Evolutionary conservation across 2,888 invertebrate genomes (phyloP), one percentile per base, ranked within the genome.

Genomic region (Cenopis cana): DNA sequence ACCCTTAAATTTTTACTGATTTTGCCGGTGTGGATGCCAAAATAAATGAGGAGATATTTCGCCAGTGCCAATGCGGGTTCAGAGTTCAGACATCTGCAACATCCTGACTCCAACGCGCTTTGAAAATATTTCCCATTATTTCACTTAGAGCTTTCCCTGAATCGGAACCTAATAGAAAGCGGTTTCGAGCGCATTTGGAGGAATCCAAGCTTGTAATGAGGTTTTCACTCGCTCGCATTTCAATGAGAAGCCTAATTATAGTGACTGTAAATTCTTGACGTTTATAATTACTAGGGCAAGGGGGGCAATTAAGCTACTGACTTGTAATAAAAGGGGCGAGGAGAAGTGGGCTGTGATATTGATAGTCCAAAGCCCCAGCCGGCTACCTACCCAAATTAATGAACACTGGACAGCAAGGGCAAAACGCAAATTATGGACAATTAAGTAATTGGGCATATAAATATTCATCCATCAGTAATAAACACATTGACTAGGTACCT

Each of bases 181-280:
- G 61, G 67, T 71, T 71, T 41, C 49, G 46, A 71, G 55, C 67
- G 71, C 71, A 71, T 71, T 71, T 61, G 50, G 60, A 71, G 71
- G 71, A 67, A 67, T 38, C 71, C 67, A 49, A 67, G 66, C 71
- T 67, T 71, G 67, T 67, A 71, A 71, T 71, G 66, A 71, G 71
- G 54, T 71, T 71, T 71, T 71, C 61, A 71, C 61, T 71, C 70
- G 66, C 66, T 71, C 71, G 60, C 66, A 71, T 67, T 67, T 71
- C 61, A 66, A 67, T 71, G 66, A 60, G 46, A 20, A 61, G 38
- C 49, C 71, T 71, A 71, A 71, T 71, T 67, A 67, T 50, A 66
- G 61, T 67, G 66, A 55, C 49, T 54, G 67, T 60, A 55, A 56
- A 61, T 71, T 71, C 61, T 61, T 71, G 71, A n/a, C 61, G 49